Base-by-base conservation (phyloP, 1,140 invertebrate species). In the Manduca sexta region DNA sequence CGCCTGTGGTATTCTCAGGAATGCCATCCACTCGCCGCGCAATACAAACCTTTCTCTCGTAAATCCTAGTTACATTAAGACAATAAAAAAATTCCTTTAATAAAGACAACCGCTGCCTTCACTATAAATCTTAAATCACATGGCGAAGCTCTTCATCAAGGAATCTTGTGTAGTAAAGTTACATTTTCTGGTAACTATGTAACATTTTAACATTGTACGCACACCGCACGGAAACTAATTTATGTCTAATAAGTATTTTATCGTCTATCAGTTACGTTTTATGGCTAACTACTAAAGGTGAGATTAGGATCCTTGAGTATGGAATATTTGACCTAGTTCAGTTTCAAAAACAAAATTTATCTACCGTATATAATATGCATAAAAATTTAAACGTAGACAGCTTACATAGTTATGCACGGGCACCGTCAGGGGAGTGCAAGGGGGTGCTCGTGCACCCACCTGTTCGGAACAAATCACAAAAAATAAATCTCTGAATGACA, bases 231-330 rank as follows among this genome's bases (percentile, higher is more conserved):
- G 47, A 54, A 45, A 63, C 53, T 73, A 73, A 73, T 71, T 76
- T 73, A 71, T 69, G 65, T 67, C 59, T 67, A 61, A 69, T 76
- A 68, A 64, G 58, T 66, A 62, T 66, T 73, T 76, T 69, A 71
- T 60, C 59, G 52, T 64, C 52, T 59, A 67, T 62, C 63, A 56
- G 62, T 75, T 59, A 69, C 69, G 68, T 49, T 76, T 61, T 73
- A 71, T 65, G 68, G 15, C 29, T 15, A 55, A 48, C 13, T 55
- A 59, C 50, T 59, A 48, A 60, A 61, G 17, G 49, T 45, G 47
- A 66, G 56, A 58, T 39, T 29, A 41, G 2, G n/a, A 17, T 3
- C 33, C n/a, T 26, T 26, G 21, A 26, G 21, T 26, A 26, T 26
- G 21, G n/a, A n/a, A 26, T 26, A 2, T 26, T 26, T 26, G n/a